These are phyloP conservation scores for Holotrichia oblita DNA, from an alignment of 1,140 invertebrate species.

Conservation along the genomic window DNA sequence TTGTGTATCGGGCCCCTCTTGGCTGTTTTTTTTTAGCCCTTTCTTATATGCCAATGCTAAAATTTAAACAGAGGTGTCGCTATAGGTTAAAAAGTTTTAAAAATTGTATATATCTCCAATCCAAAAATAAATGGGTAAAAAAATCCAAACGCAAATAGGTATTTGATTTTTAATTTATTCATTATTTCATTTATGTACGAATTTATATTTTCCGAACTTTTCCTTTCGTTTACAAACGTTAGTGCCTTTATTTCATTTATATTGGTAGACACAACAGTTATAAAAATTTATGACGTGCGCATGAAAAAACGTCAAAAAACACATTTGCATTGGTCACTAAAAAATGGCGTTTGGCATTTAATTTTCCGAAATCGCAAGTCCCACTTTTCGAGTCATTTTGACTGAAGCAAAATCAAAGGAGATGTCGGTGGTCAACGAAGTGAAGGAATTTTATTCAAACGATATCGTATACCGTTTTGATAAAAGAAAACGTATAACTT, in stretches of 20 bases:
- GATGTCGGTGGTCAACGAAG: constrained; percentile 40
- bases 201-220: too few species aligned
- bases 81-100: too few species aligned
- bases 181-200: too few species aligned
- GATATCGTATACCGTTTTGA: constrained; percentile 88
- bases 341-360: constrained; percentile 45
- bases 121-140: too few species aligned
- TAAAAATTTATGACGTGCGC: constrained; percentile 24
- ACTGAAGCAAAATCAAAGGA: constrained; percentile 25
- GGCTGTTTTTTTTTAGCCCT: too few species aligned
- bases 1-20: too few species aligned
- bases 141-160: too few species aligned
- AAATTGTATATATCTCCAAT: too few species aligned
- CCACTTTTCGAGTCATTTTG: constrained; percentile 23
- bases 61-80: too few species aligned
- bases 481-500: constrained; percentile 84
- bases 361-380: constrained; percentile 42
- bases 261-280: constrained; percentile 10
- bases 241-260: background rate
- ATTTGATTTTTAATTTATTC: too few species aligned
- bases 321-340: constrained; percentile 38
- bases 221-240: background rate
- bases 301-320: constrained; percentile 40
- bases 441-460: constrained; percentile 59
- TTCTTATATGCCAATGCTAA: too few species aligned